Evolutionary conservation across 1,140 invertebrate species (phyloP), one percentile per base, ranked within the genome.

Genomic region (Zaprionus inermis): DNA sequence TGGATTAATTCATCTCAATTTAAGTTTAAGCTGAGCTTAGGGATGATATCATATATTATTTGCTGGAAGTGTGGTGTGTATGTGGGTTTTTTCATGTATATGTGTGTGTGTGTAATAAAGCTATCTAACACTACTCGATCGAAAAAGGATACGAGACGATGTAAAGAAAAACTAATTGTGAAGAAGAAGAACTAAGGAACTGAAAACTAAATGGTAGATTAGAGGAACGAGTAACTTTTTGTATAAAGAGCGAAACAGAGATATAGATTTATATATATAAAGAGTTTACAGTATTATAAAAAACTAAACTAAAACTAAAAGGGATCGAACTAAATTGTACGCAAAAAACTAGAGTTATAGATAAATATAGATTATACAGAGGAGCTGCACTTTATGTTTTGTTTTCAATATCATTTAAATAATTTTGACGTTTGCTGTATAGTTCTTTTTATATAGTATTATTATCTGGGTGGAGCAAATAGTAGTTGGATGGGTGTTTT

Each of bases 91-190:
- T 14, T n/a, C n/a, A 10, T 55, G 38, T 60, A 32, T 56, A 36
- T 57, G 58, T 67, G 49, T 44, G 28, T 51, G 59, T 66, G 11
- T 61, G 20, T 56, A 28, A 44, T 60, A 36, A 22, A 54, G 11
- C 38, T 54, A 69, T 58, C 69, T 84, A 83, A 67, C 18, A 56
- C 81, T 84, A 84, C 78, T 75, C 57, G 78, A 84, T 77, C 41
- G 24, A 60, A 78, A 74, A 73, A 68, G 44, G 52, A 54, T 36
- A 72, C 28, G 24, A 72, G 63, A 81, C 54, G 14, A n/a, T 54
- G 34, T 44, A 30, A 12, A 76, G 28, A 34, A 22, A 64, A 64
- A 24, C 16, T 11, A 28, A 32, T 70, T 24, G 46, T 52, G 46
- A 65, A 69, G 59, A 67, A 32, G 18, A 16, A 55, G 63, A 82